Evolutionary conservation across 2,113 vertebrate species (phyloP).

Genomic region (Solea senegalensis): DNA sequence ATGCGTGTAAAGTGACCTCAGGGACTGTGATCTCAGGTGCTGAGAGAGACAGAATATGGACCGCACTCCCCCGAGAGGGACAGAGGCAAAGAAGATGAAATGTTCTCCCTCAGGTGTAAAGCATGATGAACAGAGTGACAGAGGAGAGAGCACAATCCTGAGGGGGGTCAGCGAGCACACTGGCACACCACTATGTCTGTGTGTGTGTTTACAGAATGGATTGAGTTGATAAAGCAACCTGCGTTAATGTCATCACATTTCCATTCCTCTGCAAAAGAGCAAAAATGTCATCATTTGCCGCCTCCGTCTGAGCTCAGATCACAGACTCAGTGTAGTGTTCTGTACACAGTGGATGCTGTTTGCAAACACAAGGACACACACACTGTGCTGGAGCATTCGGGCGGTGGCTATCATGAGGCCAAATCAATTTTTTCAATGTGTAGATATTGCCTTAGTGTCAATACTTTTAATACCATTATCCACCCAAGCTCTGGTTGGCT

Average conservation of each 20-base stretch:
- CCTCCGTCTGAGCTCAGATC: constrained; percentile 2
- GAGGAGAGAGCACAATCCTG: constrained; percentile 25
- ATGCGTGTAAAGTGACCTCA: constrained; percentile 26
- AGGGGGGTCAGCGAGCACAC: constrained; percentile 17
- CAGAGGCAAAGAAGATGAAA: constrained; percentile 23
- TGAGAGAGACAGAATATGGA: constrained; percentile 33
- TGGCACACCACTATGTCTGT: not conserved
- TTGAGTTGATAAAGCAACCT: constrained; percentile 7
- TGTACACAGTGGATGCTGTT: constrained; percentile 20
- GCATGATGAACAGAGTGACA: constrained; percentile 32
- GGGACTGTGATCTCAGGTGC: constrained; percentile 63
- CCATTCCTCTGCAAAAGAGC: constrained; percentile 31
- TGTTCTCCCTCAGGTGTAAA: constrained; percentile 42
- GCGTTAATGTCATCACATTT: constrained; percentile 27
- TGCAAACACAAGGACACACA: constrained; percentile 28
- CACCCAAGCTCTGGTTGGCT: too few species aligned
- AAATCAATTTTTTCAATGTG: not conserved
- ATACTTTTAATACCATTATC: not conserved
- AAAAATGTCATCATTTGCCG: constrained; percentile 15
- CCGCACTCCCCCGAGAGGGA: constrained; percentile 23
- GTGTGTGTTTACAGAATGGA: not conserved
- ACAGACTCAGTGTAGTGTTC: constrained; percentile 3
- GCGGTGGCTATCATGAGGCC: not conserved
- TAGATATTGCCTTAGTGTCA: not conserved
- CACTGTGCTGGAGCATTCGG: not conserved